These are phyloP conservation scores for Spermophilus dauricus DNA, from an alignment of 2,113 vertebrate genomes.

Conservation along the genomic window DNA sequence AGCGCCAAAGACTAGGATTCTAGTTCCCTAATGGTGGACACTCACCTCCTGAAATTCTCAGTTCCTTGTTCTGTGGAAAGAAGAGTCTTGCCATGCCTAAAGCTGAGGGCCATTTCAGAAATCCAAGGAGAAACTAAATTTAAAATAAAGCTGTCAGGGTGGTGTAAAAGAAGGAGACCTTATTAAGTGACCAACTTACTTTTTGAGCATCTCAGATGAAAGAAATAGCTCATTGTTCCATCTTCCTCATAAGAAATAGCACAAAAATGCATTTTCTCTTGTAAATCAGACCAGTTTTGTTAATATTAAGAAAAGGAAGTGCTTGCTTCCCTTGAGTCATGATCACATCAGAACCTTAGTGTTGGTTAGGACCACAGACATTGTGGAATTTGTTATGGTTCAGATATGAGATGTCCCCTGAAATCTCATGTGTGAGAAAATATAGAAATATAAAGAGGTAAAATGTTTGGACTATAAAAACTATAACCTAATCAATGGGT, in stretches of 20 bases:
- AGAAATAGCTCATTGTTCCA: neutral
- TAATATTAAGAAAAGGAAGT: neutral
- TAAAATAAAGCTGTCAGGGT: neutral
- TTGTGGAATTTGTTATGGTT: neutral
- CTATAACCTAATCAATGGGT: no score
- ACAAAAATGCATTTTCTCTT: neutral
- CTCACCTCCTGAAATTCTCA: neutral
- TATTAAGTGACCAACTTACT: neutral
- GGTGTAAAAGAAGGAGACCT: neutral
- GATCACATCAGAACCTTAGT: neutral
- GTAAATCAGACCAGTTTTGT: neutral
- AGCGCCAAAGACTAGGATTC: neutral
- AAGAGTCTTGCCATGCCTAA: neutral
- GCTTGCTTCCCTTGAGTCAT: neutral
- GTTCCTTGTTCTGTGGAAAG: neutral
- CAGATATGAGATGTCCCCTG: no score
- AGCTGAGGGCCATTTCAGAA: neutral
- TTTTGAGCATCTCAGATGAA: neutral
- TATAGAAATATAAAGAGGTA: no score
- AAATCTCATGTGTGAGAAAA: no score
- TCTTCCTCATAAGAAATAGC: neutral
- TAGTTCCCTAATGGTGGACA: fast-evolving
- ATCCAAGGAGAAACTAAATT: neutral
- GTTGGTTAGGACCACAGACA: neutral
- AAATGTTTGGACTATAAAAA: no score